A percentile compares a stretch with the other conserved stretches of the same genome.
Conservation (phyloP, 2,113 vertebrate species). For the Eira barbara region DNA sequence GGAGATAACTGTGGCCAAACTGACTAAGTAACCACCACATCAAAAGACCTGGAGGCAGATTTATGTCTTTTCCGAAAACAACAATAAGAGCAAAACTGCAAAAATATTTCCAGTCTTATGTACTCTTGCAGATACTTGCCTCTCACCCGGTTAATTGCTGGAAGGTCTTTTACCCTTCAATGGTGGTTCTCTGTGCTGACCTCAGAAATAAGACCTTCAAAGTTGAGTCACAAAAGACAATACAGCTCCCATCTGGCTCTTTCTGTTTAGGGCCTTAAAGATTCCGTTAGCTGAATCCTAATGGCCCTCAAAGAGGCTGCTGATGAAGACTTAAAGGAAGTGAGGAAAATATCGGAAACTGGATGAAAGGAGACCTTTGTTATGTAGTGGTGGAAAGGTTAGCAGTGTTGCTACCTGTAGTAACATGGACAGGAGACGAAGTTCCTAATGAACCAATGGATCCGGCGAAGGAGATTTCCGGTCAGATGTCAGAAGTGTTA, state of each 20-base stretch:
- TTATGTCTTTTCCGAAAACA: neutral
- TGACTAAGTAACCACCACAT: neutral
- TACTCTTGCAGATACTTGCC: neutral
- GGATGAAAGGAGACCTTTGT: neutral
- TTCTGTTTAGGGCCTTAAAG: neutral
- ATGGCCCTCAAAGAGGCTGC: neutral
- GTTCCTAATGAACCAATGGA: neutral
- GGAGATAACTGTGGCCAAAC: neutral
- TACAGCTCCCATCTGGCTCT: neutral
- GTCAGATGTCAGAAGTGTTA: neutral
- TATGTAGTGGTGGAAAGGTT: neutral
- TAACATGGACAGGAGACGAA: neutral
- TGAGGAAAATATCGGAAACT: neutral
- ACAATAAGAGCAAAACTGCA: neutral
- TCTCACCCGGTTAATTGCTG: neutral
- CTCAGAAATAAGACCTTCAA: neutral
- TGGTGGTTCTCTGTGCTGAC: neutral
- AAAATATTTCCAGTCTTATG: neutral
- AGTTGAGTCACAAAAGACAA: no score
- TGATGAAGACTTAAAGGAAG: neutral
- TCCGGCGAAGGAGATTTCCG: neutral
- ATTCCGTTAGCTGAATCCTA: neutral
- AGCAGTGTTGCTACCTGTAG: neutral
- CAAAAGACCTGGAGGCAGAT: neutral
- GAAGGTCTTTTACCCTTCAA: neutral